A percentile compares a stretch with the other conserved stretches of the same genome.
Evolutionary conservation across 2,797 vertebrate genomes (phyloP).

Genomic region (Schizopygopsis pylzovi): DNA sequence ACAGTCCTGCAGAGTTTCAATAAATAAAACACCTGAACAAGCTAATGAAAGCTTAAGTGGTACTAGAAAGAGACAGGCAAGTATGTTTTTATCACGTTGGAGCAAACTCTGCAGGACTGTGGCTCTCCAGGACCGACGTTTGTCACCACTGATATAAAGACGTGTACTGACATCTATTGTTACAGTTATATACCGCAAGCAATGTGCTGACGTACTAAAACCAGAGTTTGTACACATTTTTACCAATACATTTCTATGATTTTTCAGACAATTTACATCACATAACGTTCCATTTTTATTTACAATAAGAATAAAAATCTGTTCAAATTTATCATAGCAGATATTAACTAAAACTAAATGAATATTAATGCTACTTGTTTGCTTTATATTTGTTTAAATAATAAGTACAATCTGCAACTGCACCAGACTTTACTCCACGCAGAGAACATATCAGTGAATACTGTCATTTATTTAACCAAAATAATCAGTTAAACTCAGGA

Average conservation of each 20-base stretch:
- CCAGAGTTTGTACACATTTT: neutral
- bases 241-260: neutral
- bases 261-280: too few relatives aligned
- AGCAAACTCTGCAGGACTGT: neutral
- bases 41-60: neutral
- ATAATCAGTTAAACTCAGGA: too few relatives aligned
- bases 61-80: neutral
- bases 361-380: too few relatives aligned
- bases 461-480: too few relatives aligned
- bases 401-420: too few relatives aligned
- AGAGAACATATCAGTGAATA: too few relatives aligned
- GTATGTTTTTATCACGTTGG: neutral
- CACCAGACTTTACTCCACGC: too few relatives aligned
- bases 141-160: neutral
- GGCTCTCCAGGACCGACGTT: neutral
- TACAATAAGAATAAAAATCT: too few relatives aligned
- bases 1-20: neutral
- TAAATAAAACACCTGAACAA: neutral
- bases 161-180: slow-evolving; percentile 24
- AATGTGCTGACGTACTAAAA: neutral
- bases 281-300: too few relatives aligned
- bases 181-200: neutral
- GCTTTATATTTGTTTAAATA: too few relatives aligned
- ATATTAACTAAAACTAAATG: too few relatives aligned
- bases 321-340: too few relatives aligned